Conservation (phyloP, 2,797 vertebrate genomes). For the Philypnodon macrostomus region DNA sequence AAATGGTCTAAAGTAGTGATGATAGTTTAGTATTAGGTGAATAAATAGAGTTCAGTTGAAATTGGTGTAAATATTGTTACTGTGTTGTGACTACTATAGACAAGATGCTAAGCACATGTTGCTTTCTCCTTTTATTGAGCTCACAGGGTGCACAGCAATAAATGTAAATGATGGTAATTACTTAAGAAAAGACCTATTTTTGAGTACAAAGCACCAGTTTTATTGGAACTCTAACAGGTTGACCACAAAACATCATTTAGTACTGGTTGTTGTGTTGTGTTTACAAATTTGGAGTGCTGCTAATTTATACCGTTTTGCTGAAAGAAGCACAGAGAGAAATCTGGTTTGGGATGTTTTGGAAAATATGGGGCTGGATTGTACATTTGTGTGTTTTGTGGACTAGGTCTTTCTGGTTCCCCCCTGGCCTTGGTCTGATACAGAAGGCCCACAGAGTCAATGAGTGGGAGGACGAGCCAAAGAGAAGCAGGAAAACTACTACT, state of each 20-base stretch:
- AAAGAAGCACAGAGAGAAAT: conserved; percentile 56
- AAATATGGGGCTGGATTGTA: conserved; percentile 58
- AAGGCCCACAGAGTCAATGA: conserved; percentile 59
- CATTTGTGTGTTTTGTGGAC: conserved; percentile 33
- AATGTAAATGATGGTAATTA: conserved; percentile 38
- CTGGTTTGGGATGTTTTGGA: conserved; percentile 64
- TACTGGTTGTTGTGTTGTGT: conserved; percentile 34
- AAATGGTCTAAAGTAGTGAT: no score
- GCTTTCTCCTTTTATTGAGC: neutral
- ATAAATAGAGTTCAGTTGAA: no score
- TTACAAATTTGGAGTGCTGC: conserved; percentile 46
- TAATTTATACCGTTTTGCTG: conserved; percentile 59
- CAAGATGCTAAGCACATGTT: neutral
- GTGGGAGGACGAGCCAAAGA: conserved; percentile 59
- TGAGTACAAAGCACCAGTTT: conserved; percentile 27
- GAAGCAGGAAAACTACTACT: conserved; percentile 84
- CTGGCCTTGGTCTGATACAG: conserved; percentile 48
- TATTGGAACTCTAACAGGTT: conserved; percentile 48
- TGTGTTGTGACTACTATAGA: neutral
- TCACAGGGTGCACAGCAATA: conserved; percentile 5
- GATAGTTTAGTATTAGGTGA: no score
- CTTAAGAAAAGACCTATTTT: conserved; percentile 32
- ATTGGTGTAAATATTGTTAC: no score
- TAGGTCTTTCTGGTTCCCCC: conserved; percentile 28
- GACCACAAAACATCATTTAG: conserved; percentile 35